A percentile compares a stretch with the other conserved stretches of the same genome.
Conservation (phyloP, 64 coral and sea anemone genomes). For the Cladopsammia gracilis region DNA sequence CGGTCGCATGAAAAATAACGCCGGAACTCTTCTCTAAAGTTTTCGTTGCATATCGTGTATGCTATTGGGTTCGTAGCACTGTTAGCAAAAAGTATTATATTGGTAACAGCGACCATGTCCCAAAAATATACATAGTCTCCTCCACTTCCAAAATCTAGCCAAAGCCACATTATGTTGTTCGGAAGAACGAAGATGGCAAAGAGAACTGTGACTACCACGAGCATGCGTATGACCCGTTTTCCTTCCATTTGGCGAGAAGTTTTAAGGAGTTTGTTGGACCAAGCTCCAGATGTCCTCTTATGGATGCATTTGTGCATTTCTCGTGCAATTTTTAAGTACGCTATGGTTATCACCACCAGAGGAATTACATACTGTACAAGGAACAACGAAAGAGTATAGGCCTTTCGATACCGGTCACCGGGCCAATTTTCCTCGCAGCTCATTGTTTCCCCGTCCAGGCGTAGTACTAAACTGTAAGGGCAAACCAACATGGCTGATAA, state of each 20-base stretch:
- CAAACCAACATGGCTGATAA: conserved; percentile 51
- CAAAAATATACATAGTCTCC: conserved; percentile 58
- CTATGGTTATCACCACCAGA: conserved; percentile 64
- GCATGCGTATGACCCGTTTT: conserved; percentile 84
- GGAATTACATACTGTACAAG: conserved; percentile 79
- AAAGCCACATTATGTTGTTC: conserved; percentile 86
- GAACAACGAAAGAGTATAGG: conserved; percentile 65
- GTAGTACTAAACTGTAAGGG: conserved; percentile 54
- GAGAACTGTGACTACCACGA: conserved; percentile 83
- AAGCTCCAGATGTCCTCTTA: conserved; percentile 39
- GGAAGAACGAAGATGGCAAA: conserved; percentile 88
- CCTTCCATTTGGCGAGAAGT: conserved; percentile 47
- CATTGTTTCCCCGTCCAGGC: conserved; percentile 17
- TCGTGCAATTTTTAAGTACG: conserved; percentile 73
- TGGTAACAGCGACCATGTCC: conserved; percentile 83
- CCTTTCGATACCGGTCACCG: conserved; percentile 23
- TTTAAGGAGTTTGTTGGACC: conserved; percentile 2
- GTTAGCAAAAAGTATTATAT: conserved; percentile 86
- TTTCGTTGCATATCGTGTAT: conserved; percentile 83
- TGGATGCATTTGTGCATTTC: conserved; percentile 53
- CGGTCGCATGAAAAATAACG: conserved; percentile 55
- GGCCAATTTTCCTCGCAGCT: conserved; percentile 85
- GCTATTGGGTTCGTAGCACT: conserved; percentile 90
- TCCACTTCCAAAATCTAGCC: conserved; percentile 88
- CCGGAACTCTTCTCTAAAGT: conserved; percentile 80